Conservation (phyloP, 2,797 vertebrate genomes). For the Nothura maculosa region DNA sequence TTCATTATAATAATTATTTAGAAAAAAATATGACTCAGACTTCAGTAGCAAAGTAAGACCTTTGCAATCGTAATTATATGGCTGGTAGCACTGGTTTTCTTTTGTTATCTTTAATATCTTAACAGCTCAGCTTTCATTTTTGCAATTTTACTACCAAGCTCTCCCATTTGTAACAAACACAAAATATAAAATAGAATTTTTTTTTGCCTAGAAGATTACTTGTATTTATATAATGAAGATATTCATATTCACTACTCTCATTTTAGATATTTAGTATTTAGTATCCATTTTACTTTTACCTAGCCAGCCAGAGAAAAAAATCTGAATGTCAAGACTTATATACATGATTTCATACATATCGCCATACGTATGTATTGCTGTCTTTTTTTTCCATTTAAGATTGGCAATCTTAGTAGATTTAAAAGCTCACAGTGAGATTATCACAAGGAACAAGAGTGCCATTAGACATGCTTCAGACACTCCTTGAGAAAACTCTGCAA, state of each 20-base stretch:
- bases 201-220: neutral
- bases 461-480: neutral
- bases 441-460: neutral
- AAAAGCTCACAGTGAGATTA: neutral
- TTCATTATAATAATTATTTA: slow-evolving; percentile 62
- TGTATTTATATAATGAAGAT: neutral
- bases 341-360: neutral
- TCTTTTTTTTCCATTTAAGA: neutral
- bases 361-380: neutral
- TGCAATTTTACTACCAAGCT: neutral
- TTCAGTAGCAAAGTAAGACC: slow-evolving; percentile 47
- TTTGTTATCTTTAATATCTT: neutral
- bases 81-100: neutral
- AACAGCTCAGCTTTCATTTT: slow-evolving; percentile 13
- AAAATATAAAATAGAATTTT: neutral
- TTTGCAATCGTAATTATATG: slow-evolving; percentile 43
- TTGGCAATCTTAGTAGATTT: neutral
- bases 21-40: slow-evolving; percentile 58
- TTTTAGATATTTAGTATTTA: neutral
- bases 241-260: neutral
- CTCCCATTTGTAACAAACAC: neutral
- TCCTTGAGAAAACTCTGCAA: neutral
- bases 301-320: neutral
- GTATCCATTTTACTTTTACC: neutral
- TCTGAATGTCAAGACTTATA: neutral